These are phyloP conservation scores for Hirudo medicinalis DNA, from an alignment of 1,140 invertebrate genomes.

Conservation along the genomic window DNA sequence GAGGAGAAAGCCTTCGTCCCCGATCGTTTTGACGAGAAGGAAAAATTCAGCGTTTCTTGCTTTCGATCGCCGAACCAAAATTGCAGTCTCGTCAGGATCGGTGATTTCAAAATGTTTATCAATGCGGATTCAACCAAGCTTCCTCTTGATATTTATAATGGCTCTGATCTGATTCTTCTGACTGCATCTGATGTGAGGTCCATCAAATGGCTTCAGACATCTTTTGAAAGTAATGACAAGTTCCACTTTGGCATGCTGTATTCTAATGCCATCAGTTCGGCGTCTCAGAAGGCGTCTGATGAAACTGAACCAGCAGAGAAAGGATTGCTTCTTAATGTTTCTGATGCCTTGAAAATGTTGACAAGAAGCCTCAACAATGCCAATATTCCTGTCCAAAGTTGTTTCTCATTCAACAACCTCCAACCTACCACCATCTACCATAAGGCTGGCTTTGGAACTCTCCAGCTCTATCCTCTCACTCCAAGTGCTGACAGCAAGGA, in stretches of 20 bases:
- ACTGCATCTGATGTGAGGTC: conserved; percentile 1
- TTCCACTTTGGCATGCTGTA: conserved; percentile 3
- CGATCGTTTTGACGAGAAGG: background rate
- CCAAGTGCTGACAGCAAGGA: background rate
- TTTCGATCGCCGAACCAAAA: background rate
- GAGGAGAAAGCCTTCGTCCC: background rate
- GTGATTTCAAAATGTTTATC: conserved; percentile 11
- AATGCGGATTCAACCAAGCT: background rate
- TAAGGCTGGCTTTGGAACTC: conserved; percentile 2
- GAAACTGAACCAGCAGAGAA: background rate
- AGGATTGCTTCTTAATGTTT: background rate
- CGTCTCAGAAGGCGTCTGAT: background rate
- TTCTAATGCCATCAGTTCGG: background rate
- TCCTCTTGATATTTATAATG: background rate
- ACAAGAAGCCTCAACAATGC: background rate
- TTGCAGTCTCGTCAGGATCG: background rate
- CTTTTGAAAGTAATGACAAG: background rate
- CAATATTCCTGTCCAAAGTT: background rate
- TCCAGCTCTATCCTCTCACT: background rate
- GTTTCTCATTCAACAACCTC: background rate
- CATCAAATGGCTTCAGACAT: conserved; percentile 1
- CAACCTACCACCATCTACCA: conserved; percentile 2
- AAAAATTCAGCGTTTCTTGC: background rate
- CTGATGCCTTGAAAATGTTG: background rate
- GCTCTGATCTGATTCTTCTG: background rate